Evolutionary conservation across 2,113 vertebrate genomes (phyloP), one percentile per base, ranked within the genome.

Genomic region (Maccullochella peelii): DNA sequence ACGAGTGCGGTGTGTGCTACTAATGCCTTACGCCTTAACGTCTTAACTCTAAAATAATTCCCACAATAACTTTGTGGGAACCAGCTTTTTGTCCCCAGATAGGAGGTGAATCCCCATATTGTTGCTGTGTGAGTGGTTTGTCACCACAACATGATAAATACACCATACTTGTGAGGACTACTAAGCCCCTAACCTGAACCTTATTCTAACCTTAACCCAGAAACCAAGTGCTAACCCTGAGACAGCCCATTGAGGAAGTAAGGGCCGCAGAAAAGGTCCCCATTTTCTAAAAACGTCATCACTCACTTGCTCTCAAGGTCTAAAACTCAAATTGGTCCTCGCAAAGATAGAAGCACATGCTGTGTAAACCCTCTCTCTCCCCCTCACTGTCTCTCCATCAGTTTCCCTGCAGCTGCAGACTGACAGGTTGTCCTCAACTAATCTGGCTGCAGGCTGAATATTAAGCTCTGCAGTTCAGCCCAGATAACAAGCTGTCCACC

Each of bases 401-500:
- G 36, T 57, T 58, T 30, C 27, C 0, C 33, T 73, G 70, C 71
- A 72, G 86, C 73, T 76, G 74, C 79, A 80, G 67, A 65, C 42
- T 62, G 79, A 90, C 82, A 79, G 79, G 76, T 66, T 77, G 85
- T 74, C 77, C 73, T 75, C 10, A 49, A 68, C 79, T 87, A 77
- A 90, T 90, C 81, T 75, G 69, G 73, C 87, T 78, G 84, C 81
- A 62, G 83, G 84, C 77, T 86, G 77, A 89, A 84, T 86, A 81
- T 81, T 89, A 86, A 89, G 73, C 84, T 71, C 49, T 80, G 72
- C 73, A 42, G 69, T 80, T 76, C 73, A 80, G 87, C 77, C 77
- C 84, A 79, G 88, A 89, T 84, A 84, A 89, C 83, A 86, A 89
- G 87, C 83, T 83, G 88, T 89, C 78, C 81, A 84, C 70, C 72